Evolutionary conservation across 2,888 invertebrate species (phyloP), one percentile per base, ranked within the genome.

Genomic region (Electrophaes corylata): DNA sequence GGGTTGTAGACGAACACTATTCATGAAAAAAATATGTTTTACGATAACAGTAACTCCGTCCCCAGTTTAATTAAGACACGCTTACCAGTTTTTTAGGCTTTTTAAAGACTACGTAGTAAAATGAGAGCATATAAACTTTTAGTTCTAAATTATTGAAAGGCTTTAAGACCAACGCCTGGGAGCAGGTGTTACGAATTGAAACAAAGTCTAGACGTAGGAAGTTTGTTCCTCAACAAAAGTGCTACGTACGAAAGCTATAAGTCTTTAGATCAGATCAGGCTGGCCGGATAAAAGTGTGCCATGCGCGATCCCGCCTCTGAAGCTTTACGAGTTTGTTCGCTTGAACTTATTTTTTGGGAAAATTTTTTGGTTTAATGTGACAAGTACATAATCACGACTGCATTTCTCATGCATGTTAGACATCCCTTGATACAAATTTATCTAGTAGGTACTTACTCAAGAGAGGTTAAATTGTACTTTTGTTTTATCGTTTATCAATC

Each of bases 11-110:
- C 71, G 81, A 81, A 79, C 71, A 77, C 73, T 70, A 71, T 67
- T 70, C 64, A 68, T 67, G 67, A 67, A 66, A 69, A 75, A 76
- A 77, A 78, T 76, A 75, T 76, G 75, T 67, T 75, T 73, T 71
- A 71, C 75, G 66, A 62, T 23, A 31, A 45, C 18, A 45, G 4
- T 16, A 14, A 33, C 3, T 26, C n/a, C 33, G n/a, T 39, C 20
- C 14, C 69, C 67, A 60, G 69, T 55, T 69, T 67, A 60, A 12
- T 53, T 46, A 56, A 45, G 64, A 73, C n/a, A n/a, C n/a, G n/a
- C n/a, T n/a, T n/a, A n/a, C n/a, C n/a, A n/a, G n/a, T n/a, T n/a
- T n/a, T n/a, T n/a, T n/a, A n/a, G n/a, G n/a, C n/a, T n/a, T n/a
- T n/a, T n/a, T n/a, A n/a, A n/a, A n/a, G n/a, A n/a, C n/a, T n/a